A percentile compares a stretch with the other conserved stretches of the same genome.
Evolutionary conservation across 2,113 vertebrate species (phyloP).

Genomic region (Chitala chitala): DNA sequence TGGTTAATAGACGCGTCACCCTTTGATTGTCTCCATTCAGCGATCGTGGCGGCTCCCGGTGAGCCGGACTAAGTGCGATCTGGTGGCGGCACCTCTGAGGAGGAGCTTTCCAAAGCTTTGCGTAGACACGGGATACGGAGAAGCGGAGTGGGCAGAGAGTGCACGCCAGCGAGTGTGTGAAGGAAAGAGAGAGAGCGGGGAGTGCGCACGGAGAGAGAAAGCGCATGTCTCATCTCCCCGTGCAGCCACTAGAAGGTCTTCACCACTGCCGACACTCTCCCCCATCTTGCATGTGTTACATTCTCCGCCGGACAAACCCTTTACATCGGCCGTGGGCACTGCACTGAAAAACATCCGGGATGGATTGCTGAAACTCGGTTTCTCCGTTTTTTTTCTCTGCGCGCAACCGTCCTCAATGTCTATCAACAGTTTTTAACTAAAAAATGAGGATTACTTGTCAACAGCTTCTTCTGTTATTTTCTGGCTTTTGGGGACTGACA

Average conservation of each 20-base stretch:
- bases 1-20: constrained; percentile 1
- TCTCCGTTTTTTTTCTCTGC: constrained; percentile 34
- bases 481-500: constrained; percentile 88
- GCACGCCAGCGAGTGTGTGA: neutral
- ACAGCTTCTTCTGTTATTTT: constrained; percentile 93
- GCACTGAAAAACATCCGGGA: constrained; percentile 72
- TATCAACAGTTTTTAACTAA: constrained; percentile 78
- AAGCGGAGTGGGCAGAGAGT: neutral
- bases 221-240: constrained; percentile 78
- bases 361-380: constrained; percentile 63
- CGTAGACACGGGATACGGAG: constrained; percentile 44
- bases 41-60: neutral
- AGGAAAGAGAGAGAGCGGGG: constrained; percentile 31
- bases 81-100: neutral
- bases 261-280: constrained; percentile 70
- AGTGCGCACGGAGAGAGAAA: constrained; percentile 46
- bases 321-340: constrained; percentile 80
- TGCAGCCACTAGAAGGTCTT: constrained; percentile 66
- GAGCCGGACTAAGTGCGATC: constrained; percentile 3
- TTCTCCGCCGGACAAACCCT: constrained; percentile 69
- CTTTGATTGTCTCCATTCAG: neutral
- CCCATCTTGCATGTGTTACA: constrained; percentile 79
- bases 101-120: neutral
- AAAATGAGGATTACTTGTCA: constrained; percentile 97
- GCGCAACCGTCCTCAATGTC: constrained; percentile 75